Conservation (phyloP, 2,888 invertebrate species). For the Drosophila nr. perissopoda region DNA sequence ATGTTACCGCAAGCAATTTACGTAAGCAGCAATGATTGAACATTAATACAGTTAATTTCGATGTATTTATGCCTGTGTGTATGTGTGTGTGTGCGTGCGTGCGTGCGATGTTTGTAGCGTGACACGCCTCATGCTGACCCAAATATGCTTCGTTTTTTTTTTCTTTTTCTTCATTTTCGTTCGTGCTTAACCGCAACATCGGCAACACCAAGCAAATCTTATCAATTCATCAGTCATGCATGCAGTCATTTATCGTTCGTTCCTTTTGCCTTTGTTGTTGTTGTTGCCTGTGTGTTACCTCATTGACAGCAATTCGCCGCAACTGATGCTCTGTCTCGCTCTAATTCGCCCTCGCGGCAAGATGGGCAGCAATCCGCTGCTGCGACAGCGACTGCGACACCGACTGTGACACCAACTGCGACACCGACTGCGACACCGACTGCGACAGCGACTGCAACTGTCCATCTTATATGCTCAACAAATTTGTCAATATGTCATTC, state of each 20-base stretch:
- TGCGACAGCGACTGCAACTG: background rate
- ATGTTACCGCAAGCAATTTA: conserved; percentile 42
- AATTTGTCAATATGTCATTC: background rate
- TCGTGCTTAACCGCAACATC: conserved; percentile 22
- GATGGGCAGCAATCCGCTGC: conserved; percentile 22
- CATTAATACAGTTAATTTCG: conserved; percentile 16
- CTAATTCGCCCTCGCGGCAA: conserved; percentile 34
- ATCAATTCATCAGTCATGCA: conserved; percentile 77
- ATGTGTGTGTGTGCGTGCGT: conserved; percentile 49
- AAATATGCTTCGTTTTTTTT: conserved; percentile 43
- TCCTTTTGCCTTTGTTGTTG: conserved; percentile 30
- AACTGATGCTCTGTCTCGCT: conserved; percentile 22
- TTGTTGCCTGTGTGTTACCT: conserved; percentile 53
- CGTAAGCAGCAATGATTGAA: conserved; percentile 55
- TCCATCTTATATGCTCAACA: background rate
- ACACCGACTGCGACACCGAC: background rate
- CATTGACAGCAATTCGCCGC: conserved; percentile 55
- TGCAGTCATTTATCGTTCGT: conserved; percentile 68
- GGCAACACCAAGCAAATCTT: conserved; percentile 47
- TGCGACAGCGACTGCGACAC: background rate
- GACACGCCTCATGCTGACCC: conserved; percentile 70
- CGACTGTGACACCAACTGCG: conserved; percentile 6
- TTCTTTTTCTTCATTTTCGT: conserved; percentile 23
- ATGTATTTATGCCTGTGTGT: conserved; percentile 8
- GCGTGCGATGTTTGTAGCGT: conserved; percentile 52